Evolutionary conservation across 2,113 vertebrate species (phyloP).

Genomic region (Blennius ocellaris): DNA sequence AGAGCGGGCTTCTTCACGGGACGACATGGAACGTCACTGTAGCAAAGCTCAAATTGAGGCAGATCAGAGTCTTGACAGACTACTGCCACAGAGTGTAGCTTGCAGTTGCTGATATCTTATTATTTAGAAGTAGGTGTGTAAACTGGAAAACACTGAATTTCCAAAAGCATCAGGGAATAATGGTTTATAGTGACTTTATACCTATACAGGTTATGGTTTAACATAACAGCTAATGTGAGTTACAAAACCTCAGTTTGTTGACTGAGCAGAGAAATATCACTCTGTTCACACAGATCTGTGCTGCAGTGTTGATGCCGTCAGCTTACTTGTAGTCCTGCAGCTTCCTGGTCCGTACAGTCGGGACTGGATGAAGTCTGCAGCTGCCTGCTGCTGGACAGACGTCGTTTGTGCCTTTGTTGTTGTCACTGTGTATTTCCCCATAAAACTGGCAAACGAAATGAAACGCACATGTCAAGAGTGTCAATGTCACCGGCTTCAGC

Average conservation of each 20-base stretch:
- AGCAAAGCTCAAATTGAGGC: slow-evolving; percentile 70
- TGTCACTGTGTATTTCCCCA: slow-evolving; percentile 83
- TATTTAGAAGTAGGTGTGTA: no score
- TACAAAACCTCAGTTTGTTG: no score
- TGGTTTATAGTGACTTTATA: no score
- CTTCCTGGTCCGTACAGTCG: slow-evolving; percentile 86
- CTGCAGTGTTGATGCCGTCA: neutral
- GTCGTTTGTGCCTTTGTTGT: slow-evolving; percentile 74
- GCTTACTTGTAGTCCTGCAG: slow-evolving; percentile 87
- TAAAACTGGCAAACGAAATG: slow-evolving; percentile 74
- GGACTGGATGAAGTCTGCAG: slow-evolving; percentile 84
- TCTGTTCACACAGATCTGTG: no score
- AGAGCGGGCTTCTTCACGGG: neutral
- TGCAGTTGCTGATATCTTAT: neutral
- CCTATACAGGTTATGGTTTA: no score
- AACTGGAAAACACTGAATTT: no score
- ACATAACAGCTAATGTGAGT: no score
- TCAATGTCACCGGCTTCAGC: no score
- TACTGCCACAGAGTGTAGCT: slow-evolving; percentile 69
- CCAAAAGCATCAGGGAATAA: no score
- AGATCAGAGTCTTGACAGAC: slow-evolving; percentile 52
- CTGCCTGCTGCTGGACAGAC: slow-evolving; percentile 80
- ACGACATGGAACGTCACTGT: slow-evolving; percentile 22
- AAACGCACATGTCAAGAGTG: no score
- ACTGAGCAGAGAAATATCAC: no score